phyloP scores from a whole-genome alignment of 2,888 invertebrate species.

The Aphidius colemani region DNA sequence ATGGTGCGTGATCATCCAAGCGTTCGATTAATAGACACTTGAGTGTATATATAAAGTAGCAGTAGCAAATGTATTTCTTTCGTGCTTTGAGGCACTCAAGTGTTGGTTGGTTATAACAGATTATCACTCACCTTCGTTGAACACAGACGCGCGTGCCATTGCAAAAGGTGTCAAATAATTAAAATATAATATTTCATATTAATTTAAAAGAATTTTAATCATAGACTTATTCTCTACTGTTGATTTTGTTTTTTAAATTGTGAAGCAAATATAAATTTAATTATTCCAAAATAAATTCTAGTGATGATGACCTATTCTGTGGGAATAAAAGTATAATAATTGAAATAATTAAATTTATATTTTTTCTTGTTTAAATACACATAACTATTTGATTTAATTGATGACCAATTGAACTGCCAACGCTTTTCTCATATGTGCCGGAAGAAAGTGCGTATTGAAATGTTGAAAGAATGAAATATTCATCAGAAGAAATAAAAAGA shows the following conservation, averaged over 20 bases:
- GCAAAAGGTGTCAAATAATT: background rate
- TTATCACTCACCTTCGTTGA: constrained; percentile 38
- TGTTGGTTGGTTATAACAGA: constrained; percentile 32
- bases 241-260: background rate
- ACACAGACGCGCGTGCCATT: constrained; percentile 29
- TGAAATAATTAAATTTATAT: constrained; percentile 3
- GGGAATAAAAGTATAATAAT: background rate
- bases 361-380: too few relatives aligned
- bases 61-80: constrained; percentile 41
- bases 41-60: constrained; percentile 7
- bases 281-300: constrained; percentile 1
- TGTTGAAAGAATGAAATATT: constrained; percentile 15
- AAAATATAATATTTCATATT: background rate
- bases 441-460: constrained; percentile 34
- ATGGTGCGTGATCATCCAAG: constrained; percentile 49
- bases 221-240: background rate
- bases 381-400: constrained; percentile 3
- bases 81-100: constrained; percentile 26
- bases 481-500: constrained; percentile 6
- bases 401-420: constrained; percentile 24
- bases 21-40: constrained; percentile 49
- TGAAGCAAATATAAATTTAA: background rate
- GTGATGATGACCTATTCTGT: background rate
- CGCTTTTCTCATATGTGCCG: constrained; percentile 23
- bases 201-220: background rate